These are phyloP conservation scores for Metopia argyrocephala DNA, from an alignment of 2,888 invertebrate species.

Conservation along the genomic window DNA sequence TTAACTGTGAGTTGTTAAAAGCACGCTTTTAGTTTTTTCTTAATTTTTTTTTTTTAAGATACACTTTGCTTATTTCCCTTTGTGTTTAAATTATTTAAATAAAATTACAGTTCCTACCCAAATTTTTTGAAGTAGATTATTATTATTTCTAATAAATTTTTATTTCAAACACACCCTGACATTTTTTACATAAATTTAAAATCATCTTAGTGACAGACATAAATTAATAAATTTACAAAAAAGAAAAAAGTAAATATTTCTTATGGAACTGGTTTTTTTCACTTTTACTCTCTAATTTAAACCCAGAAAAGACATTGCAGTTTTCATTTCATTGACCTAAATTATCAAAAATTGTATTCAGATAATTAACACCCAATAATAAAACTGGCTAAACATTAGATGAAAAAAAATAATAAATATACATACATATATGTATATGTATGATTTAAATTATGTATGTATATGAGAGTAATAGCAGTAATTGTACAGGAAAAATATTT, in stretches of 20 bases:
- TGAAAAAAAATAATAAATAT: background rate
- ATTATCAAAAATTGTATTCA: conserved; percentile 25
- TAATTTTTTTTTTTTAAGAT: too few species aligned
- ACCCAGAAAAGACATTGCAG: background rate
- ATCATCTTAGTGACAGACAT: background rate
- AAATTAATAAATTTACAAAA: background rate
- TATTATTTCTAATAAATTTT: background rate
- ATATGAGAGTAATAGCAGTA: background rate
- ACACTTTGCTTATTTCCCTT: too few species aligned
- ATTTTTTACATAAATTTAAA: background rate
- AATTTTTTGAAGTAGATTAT: background rate
- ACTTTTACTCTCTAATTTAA: background rate
- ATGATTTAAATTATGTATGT: too few species aligned
- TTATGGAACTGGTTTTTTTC: background rate
- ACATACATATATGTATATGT: too few species aligned
- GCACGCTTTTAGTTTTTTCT: too few species aligned
- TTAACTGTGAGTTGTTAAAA: too few species aligned
- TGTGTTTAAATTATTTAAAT: background rate
- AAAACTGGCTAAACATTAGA: background rate
- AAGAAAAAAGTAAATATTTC: background rate
- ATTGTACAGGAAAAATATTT: background rate
- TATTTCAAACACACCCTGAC: conserved; percentile 3
- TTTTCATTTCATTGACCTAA: conserved; percentile 45
- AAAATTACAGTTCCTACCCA: background rate
- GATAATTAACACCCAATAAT: conserved; percentile 24